Evolutionary conservation across 2,113 vertebrate genomes (phyloP), one percentile per base, ranked within the genome.

Genomic region (Nesogale talazaci): DNA sequence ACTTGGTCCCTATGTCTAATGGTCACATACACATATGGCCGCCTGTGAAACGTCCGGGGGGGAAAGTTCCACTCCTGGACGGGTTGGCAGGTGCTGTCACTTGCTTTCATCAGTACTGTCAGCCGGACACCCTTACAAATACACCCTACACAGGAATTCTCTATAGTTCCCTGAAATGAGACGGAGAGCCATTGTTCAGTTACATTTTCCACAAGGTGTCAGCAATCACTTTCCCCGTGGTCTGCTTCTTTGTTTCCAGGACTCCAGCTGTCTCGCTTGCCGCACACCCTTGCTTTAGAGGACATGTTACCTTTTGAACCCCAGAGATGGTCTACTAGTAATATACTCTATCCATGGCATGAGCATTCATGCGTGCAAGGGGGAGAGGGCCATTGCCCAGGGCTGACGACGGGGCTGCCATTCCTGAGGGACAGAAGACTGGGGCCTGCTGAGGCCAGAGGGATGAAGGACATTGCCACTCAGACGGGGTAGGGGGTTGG

Each of bases 91-190:
- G 23, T 22, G 11, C 38, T n/a, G 27, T 90, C 80, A 59, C 46
- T 29, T 84, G 84, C 94, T 77, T 89, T 89, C 25, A 78, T 85
- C 46, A 52, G 84, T 20, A 95, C 14, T 31, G 31, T 40, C 59
- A 85, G 29, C 78, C 3, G 59, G 65, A 88, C 56, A 52, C 4
- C 34, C 10, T 78, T 63, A 67, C 78, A 42, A 52, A 52, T 11
- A 52, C 14, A 11, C 46, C 46, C 46, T 52, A 52, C 34, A 83
- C 79, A 12, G 38, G 20, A 90, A 77, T 52, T 74, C 38, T 81
- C 31, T 59, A 14, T n/a, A 40, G 91, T 74, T 74, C 25, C 16
- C 67, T 42, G 77, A 89, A 91, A 86, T 93, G 34, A 88, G 25
- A 11, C 46, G 46, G 87, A 15, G 11, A 6, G 9, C 29, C 69